Conservation (phyloP, 2,888 invertebrate genomes). For the Sinotaia quadrata region DNA sequence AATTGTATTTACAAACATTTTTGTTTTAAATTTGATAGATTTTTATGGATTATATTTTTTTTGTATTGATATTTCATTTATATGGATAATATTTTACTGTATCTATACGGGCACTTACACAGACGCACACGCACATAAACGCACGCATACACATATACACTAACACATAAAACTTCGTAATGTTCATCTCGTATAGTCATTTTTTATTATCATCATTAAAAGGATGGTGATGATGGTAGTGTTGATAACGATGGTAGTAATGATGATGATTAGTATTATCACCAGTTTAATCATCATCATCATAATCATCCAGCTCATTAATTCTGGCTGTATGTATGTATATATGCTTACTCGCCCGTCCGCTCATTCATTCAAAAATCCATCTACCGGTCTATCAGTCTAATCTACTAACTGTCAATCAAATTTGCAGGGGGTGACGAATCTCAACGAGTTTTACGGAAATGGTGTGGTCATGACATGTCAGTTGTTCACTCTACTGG, state of each 20-base stretch:
- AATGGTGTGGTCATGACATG: slow-evolving; percentile 20
- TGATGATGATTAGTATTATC: too few species aligned
- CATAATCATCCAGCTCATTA: too few species aligned
- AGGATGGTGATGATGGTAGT: neutral
- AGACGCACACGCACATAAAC: slow-evolving; percentile 6
- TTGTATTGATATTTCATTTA: neutral
- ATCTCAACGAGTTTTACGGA: neutral
- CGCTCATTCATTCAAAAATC: too few species aligned
- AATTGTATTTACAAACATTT: too few species aligned
- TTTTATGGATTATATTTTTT: neutral
- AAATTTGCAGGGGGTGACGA: neutral
- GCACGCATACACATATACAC: slow-evolving; percentile 8
- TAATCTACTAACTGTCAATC: too few species aligned
- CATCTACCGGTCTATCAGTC: too few species aligned
- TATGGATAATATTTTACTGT: neutral
- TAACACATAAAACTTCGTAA: neutral
- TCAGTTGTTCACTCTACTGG: slow-evolving; percentile 6
- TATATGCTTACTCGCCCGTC: too few species aligned
- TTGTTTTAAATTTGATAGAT: too few species aligned
- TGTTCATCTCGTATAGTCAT: neutral
- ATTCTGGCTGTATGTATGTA: too few species aligned
- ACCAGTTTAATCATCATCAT: too few species aligned
- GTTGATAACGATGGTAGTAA: neutral
- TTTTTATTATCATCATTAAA: neutral
- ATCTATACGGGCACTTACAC: neutral